These are phyloP conservation scores for Chamaea fasciata DNA, from an alignment of 2,113 vertebrate genomes.

Conservation along the genomic window DNA sequence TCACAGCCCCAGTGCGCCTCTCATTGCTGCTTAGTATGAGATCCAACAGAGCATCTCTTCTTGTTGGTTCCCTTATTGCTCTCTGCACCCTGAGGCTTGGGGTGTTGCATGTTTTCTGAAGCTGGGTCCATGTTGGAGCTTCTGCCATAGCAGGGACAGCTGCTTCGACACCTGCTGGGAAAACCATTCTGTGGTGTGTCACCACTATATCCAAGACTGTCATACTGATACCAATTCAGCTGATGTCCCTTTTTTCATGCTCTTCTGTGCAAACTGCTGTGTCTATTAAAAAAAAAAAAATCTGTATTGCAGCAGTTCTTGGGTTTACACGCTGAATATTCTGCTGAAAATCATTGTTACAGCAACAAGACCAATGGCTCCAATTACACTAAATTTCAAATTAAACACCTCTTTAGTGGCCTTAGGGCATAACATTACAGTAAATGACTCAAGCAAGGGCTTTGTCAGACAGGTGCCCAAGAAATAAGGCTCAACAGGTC, in stretches of 20 bases:
- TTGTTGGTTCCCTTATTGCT: background rate
- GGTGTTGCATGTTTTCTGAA: background rate
- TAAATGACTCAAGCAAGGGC: background rate
- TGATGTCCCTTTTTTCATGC: background rate
- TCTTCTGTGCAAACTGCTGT: background rate
- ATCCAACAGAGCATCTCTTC: background rate
- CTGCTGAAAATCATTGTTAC: conserved; percentile 83
- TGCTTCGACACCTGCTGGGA: background rate
- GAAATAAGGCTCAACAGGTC: background rate
- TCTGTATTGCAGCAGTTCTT: background rate
- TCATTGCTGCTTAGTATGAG: background rate
- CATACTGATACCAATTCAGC: background rate
- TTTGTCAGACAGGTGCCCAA: background rate
- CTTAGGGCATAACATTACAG: conserved; percentile 60
- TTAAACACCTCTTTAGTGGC: conserved; percentile 80
- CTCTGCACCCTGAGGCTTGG: background rate
- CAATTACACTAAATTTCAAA: conserved; percentile 81
- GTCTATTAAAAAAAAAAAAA: background rate
- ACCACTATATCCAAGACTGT: background rate
- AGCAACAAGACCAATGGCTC: conserved; percentile 76
- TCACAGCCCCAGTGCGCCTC: background rate
- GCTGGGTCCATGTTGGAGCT: background rate
- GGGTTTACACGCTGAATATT: conserved; percentile 78
- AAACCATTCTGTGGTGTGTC: background rate
- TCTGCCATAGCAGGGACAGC: background rate